Evolutionary conservation across 2,888 invertebrate species (phyloP), one percentile per base, ranked within the genome.

Genomic region (Apamea sordens): DNA sequence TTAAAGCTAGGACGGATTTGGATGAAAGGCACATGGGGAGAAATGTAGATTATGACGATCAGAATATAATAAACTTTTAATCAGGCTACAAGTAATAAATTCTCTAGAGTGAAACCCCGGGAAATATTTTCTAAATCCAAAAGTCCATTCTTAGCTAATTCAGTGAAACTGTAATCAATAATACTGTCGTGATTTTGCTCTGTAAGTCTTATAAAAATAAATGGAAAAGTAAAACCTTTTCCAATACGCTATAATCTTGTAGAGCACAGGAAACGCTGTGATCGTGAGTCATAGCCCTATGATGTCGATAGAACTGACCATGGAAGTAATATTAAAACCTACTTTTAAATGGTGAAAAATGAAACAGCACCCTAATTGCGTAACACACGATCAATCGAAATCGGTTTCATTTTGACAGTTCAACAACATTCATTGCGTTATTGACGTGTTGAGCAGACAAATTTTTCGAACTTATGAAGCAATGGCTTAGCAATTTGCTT

Each of bases 151-250:
- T 13, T 32, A 44, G 36, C 13, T 24, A n/a, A 76, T 83, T 28
- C 5, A 77, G 50, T 61, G 65, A 69, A 70, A 67, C n/a, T 21
- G 18, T 56, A 77, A 32, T 24, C 65, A 70, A 61, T 86, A 86
- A 83, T 70, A 71, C 11, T 28, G 28, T 50, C 44, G 56, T 71
- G 28, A 84, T 77, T 85, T 73, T 61, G 47, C 28, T 68, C n/a
- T 61, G 53, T 53, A 75, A 70, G 56, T 61, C 36, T 63, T 24
- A 63, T 77, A 79, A 82, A 86, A 79, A 77, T 82, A 79, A 87
- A 82, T 77, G n/a, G 61, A 75, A 70, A 82, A 53, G 44, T 87
- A 76, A 85, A 86, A 87, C 77, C 77, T 79, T 87, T 86, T 79
- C 76, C 79, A 77, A 79, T 77, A 69, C 65, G 65, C 85, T 73